A percentile compares a stretch with the other conserved stretches of the same genome.
These are phyloP conservation scores for Gyrodactylus bullatarudis DNA, from an alignment of 1,140 invertebrate species.

Conservation along the genomic window DNA sequence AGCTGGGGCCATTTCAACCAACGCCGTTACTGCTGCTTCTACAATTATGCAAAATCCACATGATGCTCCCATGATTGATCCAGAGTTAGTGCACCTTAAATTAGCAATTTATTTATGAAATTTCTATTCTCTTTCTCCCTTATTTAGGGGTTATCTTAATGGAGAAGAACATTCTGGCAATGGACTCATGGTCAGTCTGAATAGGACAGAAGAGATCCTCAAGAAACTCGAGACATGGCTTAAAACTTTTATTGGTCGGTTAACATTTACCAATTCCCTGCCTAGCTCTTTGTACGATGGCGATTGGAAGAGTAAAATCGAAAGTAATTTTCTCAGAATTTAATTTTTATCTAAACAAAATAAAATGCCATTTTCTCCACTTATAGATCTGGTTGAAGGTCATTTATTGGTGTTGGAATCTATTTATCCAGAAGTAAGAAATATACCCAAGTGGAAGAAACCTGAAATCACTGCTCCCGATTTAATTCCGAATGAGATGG, in stretches of 20 bases:
- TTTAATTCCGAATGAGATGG: neutral
- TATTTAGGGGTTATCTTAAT: neutral
- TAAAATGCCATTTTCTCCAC: neutral
- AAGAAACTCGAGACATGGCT: neutral
- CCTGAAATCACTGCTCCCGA: neutral
- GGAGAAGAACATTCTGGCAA: neutral
- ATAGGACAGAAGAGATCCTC: slow-evolving; percentile 37
- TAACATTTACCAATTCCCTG: neutral
- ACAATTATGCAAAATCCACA: slow-evolving; percentile 4
- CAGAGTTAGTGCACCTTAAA: neutral
- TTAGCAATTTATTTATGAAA: neutral
- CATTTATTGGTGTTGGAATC: neutral
- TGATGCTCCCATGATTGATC: neutral
- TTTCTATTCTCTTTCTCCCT: neutral
- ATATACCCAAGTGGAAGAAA: slow-evolving; percentile 2
- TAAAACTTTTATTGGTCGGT: neutral
- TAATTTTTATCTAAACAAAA: neutral
- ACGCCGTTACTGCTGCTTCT: neutral
- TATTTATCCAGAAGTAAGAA: slow-evolving; percentile 1
- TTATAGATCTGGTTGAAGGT: neutral
- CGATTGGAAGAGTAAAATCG: neutral
- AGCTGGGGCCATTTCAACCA: neutral
- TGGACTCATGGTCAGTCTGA: neutral
- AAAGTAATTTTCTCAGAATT: neutral
- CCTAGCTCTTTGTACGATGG: neutral